Evolutionary conservation across 2,797 vertebrate species (phyloP).

Genomic region (Clarias laeviceps): DNA sequence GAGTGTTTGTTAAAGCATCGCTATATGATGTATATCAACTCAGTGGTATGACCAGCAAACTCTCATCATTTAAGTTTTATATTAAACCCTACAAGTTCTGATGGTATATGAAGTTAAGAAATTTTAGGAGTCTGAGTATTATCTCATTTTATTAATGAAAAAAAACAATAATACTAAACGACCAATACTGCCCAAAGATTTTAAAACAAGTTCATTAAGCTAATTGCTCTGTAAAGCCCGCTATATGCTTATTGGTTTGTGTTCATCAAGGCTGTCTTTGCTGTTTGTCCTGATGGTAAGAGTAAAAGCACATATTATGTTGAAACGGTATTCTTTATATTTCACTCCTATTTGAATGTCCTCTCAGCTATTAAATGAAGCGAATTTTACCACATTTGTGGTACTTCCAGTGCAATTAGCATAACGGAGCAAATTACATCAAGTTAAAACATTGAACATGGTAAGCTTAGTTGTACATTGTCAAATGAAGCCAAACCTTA

Average conservation of each 20-base stretch:
- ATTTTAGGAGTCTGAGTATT: too few species aligned
- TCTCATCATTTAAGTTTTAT: neutral
- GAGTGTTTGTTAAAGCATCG: too few species aligned
- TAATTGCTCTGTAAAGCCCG: neutral
- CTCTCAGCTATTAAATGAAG: neutral
- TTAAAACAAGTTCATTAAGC: neutral
- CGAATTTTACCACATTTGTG: neutral
- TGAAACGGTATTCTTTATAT: neutral
- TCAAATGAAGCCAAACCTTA: neutral
- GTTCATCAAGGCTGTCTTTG: neutral
- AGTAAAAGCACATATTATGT: neutral
- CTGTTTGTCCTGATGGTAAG: neutral
- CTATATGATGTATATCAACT: too few species aligned
- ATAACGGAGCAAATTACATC: neutral
- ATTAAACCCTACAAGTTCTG: neutral
- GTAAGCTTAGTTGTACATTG: neutral
- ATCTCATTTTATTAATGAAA: neutral
- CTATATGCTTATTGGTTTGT: neutral
- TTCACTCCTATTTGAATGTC: neutral
- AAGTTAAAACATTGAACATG: neutral
- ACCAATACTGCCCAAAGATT: neutral
- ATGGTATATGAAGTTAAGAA: too few species aligned
- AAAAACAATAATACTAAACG: neutral
- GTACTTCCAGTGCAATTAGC: neutral
- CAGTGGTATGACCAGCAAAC: too few species aligned